Conservation (phyloP, 1,140 invertebrate genomes). For the Doryteuthis pealeii region DNA sequence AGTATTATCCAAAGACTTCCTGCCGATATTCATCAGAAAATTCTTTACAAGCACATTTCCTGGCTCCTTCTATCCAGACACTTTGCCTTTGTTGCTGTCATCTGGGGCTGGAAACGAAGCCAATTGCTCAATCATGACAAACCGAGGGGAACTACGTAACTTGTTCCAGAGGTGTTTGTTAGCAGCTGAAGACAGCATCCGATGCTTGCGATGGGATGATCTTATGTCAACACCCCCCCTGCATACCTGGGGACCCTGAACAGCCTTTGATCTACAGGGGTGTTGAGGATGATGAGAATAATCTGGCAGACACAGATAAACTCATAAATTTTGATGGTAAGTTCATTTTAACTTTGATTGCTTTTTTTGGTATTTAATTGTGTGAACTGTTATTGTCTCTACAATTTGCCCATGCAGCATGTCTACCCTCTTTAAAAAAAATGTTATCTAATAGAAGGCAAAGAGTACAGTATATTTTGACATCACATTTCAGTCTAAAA, state of each 20-base stretch:
- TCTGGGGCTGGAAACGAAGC: not conserved
- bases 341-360: not conserved
- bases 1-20: not conserved
- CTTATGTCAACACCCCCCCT: not conserved
- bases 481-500: too few species aligned
- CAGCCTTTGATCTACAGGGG: not conserved
- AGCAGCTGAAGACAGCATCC: not conserved
- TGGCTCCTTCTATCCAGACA: not conserved
- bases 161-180: not conserved
- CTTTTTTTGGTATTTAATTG: too few species aligned
- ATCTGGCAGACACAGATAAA: constrained; percentile 7
- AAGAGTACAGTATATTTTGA: too few species aligned
- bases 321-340: not conserved
- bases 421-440: too few species aligned
- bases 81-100: not conserved
- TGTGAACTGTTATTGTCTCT: too few species aligned
- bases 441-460: too few species aligned
- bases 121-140: not conserved
- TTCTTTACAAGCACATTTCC: not conserved
- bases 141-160: not conserved
- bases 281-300: not conserved
- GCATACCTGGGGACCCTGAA: not conserved
- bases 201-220: not conserved
- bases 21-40: not conserved
- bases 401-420: too few species aligned